These are phyloP conservation scores for Parazoanthus swiftii DNA, from an alignment of 92 coral and sea anemone species.

Conservation along the genomic window DNA sequence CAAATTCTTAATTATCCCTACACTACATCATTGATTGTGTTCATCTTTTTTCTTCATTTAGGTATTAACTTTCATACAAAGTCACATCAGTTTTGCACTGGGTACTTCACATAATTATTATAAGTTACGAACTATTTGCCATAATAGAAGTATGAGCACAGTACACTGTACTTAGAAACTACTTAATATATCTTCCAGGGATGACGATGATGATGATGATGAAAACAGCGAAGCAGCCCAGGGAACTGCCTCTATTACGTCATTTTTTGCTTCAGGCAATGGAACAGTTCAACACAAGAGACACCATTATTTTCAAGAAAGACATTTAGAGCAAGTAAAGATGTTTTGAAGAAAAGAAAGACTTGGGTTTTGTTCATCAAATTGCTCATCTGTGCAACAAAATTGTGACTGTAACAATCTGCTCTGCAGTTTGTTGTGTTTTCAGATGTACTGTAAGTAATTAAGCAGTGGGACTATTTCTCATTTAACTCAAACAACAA, in stretches of 20 bases:
- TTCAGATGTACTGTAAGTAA: neutral
- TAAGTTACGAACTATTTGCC: too few species aligned
- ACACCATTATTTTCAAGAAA: conserved; percentile 87
- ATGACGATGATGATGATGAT: conserved; percentile 52
- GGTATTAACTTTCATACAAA: too few species aligned
- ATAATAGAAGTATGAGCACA: too few species aligned
- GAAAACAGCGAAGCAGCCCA: conserved; percentile 76
- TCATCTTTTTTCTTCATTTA: too few species aligned
- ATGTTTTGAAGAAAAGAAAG: conserved; percentile 45
- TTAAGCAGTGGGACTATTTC: neutral
- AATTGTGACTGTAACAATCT: neutral
- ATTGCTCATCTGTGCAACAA: neutral
- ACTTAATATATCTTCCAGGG: neutral
- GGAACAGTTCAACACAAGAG: conserved; percentile 57
- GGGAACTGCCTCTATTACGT: conserved; percentile 89
- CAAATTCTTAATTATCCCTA: neutral
- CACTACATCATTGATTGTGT: neutral
- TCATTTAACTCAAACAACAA: neutral
- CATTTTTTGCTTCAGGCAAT: conserved; percentile 73
- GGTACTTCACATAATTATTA: neutral
- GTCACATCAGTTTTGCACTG: neutral
- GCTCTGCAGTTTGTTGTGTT: neutral
- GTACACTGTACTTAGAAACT: neutral
- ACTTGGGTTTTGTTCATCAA: neutral
- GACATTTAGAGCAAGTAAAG: conserved; percentile 83